A percentile compares a stretch with the other conserved stretches of the same genome.
These are phyloP conservation scores for Eleutherodactylus coqui DNA, from an alignment of 2,797 vertebrate species.

Conservation along the genomic window DNA sequence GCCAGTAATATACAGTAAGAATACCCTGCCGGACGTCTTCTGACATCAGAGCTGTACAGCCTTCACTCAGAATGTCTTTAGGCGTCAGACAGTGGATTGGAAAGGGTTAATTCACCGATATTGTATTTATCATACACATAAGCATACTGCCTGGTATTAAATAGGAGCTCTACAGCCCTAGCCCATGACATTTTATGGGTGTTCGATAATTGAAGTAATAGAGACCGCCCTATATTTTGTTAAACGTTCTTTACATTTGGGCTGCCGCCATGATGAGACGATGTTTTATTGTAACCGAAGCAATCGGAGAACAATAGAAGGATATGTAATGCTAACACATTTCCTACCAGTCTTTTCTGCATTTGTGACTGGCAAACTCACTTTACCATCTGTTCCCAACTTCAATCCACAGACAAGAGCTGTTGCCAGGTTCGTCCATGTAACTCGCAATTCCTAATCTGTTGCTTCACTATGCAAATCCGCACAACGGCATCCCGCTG, in stretches of 20 bases:
- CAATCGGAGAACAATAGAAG: conserved; percentile 2
- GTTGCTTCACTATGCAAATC: conserved; percentile 31
- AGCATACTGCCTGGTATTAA: neutral
- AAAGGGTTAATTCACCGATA: neutral
- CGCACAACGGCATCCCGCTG: neutral
- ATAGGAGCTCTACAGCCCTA: neutral
- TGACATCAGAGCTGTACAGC: too few relatives aligned
- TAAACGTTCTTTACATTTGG: conserved; percentile 4
- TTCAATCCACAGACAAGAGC: conserved; percentile 26
- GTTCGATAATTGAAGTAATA: neutral
- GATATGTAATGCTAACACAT: conserved; percentile 1
- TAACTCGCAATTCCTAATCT: conserved; percentile 26
- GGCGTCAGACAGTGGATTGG: too few relatives aligned
- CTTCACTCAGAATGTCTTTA: too few relatives aligned
- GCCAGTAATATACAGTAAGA: too few relatives aligned
- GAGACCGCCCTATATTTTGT: neutral
- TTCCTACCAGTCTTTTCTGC: conserved; percentile 27
- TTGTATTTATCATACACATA: neutral
- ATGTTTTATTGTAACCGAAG: neutral
- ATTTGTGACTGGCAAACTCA: conserved; percentile 42
- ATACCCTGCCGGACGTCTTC: too few relatives aligned
- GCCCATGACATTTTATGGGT: neutral
- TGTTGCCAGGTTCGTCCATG: conserved; percentile 15
- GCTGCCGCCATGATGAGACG: neutral
- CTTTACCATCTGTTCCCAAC: conserved; percentile 41